phyloP scores from a whole-genome alignment of 2,113 vertebrate species.

The Laticauda colubrina region DNA sequence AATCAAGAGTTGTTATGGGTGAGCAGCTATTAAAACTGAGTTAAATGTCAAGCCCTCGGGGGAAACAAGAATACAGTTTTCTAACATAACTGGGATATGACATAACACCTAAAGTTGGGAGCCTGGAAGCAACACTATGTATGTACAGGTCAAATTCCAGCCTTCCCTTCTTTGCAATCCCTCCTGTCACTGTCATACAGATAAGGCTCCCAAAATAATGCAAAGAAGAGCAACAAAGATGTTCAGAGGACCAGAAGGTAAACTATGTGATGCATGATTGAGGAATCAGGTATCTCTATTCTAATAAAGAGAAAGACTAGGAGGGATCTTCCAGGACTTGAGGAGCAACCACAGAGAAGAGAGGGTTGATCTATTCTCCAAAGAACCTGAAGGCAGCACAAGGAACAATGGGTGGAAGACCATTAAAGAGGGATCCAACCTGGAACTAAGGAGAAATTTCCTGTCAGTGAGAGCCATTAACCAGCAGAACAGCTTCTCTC shows the following conservation, averaged over 20 bases:
- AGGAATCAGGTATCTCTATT: background rate
- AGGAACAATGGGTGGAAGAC: no score
- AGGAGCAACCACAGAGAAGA: no score
- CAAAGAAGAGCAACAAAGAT: background rate
- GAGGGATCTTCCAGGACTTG: background rate
- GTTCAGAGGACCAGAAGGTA: background rate
- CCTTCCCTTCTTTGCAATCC: background rate
- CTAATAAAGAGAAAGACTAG: background rate
- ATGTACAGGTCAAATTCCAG: background rate
- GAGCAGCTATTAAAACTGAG: background rate
- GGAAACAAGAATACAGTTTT: background rate
- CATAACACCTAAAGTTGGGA: background rate
- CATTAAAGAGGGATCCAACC: no score
- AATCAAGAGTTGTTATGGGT: background rate
- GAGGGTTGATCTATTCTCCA: no score
- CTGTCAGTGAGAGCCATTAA: no score
- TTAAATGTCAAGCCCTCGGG: background rate
- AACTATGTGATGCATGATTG: background rate
- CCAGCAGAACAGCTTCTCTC: no score
- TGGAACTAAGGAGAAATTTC: no score
- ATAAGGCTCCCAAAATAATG: background rate
- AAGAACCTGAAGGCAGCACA: no score
- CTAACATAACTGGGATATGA: background rate
- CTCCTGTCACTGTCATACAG: background rate
- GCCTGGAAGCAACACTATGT: background rate